Evolutionary conservation across 2,888 invertebrate species (phyloP), one percentile per base, ranked within the genome.

Genomic region (Halictus ligatus): DNA sequence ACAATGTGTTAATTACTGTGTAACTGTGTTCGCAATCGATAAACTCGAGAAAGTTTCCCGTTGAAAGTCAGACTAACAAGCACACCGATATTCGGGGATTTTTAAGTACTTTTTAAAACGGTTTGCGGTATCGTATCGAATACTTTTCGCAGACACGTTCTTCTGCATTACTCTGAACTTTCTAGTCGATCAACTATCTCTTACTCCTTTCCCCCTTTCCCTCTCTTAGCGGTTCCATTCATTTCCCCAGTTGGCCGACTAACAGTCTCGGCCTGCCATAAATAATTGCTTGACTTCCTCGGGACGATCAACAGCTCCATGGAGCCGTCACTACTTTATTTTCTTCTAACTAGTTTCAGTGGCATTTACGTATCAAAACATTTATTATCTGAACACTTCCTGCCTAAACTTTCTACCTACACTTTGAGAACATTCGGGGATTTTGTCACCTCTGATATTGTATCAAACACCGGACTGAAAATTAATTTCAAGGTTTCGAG

Each of bases 141-240:
- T 64, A 64, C 15, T 64, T 64, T 64, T 64, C 29, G 15, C 64
- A 64, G 29, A 64, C 64, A 64, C 29, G 64, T 64, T 64, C 29
- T 29, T 64, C 64, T 25, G 64, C 29, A 64, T 64, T 64, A 64
- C 64, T 15, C 64, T 18, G 58, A 29, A 64, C 64, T 64, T 64
- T 64, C 64, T 64, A 64, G 64, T 64, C 29, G 29, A 64, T 64
- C 64, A 64, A 64, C 64, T 64, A 64, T 64, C 64, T 64, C 64
- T 64, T 18, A 64, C 64, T 64, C 64, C 29, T 29, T 64, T 64
- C 64, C 29, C 15, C 29, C 64, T 64, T 64, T 64, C 64, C 29
- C 7, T 64, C 64, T 64, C 64, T 29, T 29, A 18, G 64, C 1
- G 18, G 64, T 64, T 18, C 64, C 29, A 64, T 64, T 64, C 64